phyloP scores from a whole-genome alignment of 2,797 vertebrate genomes.

The Xyrichtys novacula region DNA sequence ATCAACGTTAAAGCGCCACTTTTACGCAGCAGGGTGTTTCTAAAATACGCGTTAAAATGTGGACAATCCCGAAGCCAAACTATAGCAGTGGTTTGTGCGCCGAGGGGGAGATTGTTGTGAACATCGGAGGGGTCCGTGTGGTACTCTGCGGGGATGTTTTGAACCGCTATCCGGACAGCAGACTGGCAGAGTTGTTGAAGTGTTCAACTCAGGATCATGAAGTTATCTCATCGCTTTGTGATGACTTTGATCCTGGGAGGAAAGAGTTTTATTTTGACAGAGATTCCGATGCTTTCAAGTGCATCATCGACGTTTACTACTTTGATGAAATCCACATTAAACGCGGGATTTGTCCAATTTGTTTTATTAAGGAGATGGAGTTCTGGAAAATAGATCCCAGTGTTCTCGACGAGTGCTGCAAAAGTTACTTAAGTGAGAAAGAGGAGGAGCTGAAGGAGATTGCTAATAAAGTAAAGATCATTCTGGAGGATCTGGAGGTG shows the following conservation, averaged over 20 bases:
- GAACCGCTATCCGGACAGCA: constrained; percentile 93
- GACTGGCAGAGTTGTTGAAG: constrained; percentile 91
- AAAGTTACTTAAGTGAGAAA: constrained; percentile 93
- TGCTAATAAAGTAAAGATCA: constrained; percentile 91
- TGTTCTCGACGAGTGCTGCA: constrained; percentile 95
- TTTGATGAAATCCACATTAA: constrained; percentile 97
- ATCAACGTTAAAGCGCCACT: too few relatives aligned
- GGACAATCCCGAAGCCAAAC: constrained; percentile 84
- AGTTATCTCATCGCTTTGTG: constrained; percentile 91
- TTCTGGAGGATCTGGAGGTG: constrained; percentile 92
- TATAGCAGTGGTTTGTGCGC: constrained; percentile 80
- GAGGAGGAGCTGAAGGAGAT: constrained; percentile 95
- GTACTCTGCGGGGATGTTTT: constrained; percentile 90
- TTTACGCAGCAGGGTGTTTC: too few relatives aligned
- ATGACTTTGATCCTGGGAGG: constrained; percentile 93
- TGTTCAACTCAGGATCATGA: constrained; percentile 88
- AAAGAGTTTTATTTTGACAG: constrained; percentile 98
- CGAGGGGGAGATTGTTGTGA: constrained; percentile 91
- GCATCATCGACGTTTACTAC: constrained; percentile 95
- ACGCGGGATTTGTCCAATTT: constrained; percentile 95
- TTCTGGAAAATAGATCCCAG: constrained; percentile 96
- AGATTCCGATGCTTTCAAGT: constrained; percentile 96
- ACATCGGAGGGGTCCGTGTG: constrained; percentile 94
- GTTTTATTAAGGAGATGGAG: constrained; percentile 97
- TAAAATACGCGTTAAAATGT: constrained; percentile 78